Percentiles rank a stretch among this genome's conserved stretches.
These are phyloP conservation scores for Melieria omissa DNA, from an alignment of 2,888 invertebrate genomes.

Conservation along the genomic window DNA sequence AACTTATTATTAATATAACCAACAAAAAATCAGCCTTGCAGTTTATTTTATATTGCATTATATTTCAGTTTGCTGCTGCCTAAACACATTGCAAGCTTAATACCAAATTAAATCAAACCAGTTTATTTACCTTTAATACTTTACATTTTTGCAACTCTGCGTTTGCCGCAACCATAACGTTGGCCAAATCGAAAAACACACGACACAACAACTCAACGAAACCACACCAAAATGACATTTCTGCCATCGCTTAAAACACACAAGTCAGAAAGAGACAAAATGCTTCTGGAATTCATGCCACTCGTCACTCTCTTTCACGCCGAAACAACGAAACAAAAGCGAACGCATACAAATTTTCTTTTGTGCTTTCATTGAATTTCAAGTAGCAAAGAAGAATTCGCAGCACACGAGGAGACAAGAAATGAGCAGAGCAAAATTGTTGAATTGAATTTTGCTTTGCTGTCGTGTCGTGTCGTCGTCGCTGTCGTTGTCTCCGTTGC, in stretches of 20 bases:
- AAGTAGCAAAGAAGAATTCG: neutral
- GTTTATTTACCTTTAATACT: neutral
- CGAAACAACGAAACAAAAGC: slow-evolving; percentile 13
- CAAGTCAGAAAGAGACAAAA: slow-evolving; percentile 13
- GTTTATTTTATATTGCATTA: too few relatives aligned
- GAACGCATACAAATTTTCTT: slow-evolving; percentile 6
- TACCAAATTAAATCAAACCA: neutral
- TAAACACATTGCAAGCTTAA: too few relatives aligned
- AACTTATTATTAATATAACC: too few relatives aligned
- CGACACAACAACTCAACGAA: slow-evolving; percentile 7
- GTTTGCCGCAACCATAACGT: too few relatives aligned
- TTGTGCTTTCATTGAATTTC: slow-evolving; percentile 15
- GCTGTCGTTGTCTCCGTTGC: too few relatives aligned
- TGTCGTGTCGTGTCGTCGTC: slow-evolving; percentile 19
- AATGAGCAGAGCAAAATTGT: neutral
- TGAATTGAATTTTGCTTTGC: slow-evolving; percentile 28
- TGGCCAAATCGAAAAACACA: neutral
- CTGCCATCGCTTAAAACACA: neutral
- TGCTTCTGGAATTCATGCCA: neutral
- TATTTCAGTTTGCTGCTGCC: too few relatives aligned
- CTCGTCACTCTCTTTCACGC: neutral
- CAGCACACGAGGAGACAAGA: slow-evolving; percentile 9
- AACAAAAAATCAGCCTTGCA: too few relatives aligned
- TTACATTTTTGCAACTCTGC: neutral
- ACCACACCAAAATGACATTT: slow-evolving; percentile 19